These are phyloP conservation scores for Cynoglossus semilaevis DNA, from an alignment of 2,113 vertebrate species.

Conservation along the genomic window DNA sequence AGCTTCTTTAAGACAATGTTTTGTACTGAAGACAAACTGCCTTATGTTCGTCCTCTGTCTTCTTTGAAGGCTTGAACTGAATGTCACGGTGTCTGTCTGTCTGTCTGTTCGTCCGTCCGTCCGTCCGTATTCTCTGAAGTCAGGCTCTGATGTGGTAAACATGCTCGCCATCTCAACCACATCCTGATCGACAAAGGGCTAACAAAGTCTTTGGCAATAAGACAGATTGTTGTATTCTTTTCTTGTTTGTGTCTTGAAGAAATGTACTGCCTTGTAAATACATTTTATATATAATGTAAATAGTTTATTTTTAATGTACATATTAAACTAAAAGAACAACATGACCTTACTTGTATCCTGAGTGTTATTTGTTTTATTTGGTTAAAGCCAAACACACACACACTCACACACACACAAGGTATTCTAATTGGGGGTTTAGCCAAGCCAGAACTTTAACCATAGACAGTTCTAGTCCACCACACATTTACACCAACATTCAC, in stretches of 20 bases:
- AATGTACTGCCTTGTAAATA: slow-evolving; percentile 83
- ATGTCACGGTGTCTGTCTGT: slow-evolving; percentile 55
- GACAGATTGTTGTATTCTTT: no score
- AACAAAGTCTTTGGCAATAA: slow-evolving; percentile 79
- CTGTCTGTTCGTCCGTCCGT: background rate
- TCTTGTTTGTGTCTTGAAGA: slow-evolving; percentile 68
- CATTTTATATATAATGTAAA: slow-evolving; percentile 79
- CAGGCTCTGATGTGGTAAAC: slow-evolving; percentile 74
- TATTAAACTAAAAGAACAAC: slow-evolving; percentile 78
- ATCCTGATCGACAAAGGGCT: slow-evolving; percentile 83
- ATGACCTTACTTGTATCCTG: slow-evolving; percentile 34
- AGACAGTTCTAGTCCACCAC: no score
- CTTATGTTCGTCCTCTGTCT: slow-evolving; percentile 61
- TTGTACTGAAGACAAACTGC: slow-evolving; percentile 77
- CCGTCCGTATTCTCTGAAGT: slow-evolving; percentile 63
- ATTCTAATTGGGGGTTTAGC: no score
- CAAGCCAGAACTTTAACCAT: slow-evolving; percentile 1
- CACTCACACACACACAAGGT: background rate
- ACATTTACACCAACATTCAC: no score
- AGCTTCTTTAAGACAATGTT: slow-evolving; percentile 83
- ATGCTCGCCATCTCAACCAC: slow-evolving; percentile 74
- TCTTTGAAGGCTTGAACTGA: slow-evolving; percentile 63
- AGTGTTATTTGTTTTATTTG: slow-evolving; percentile 35
- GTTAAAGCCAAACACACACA: no score
- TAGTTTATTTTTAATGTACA: slow-evolving; percentile 85